phyloP scores from a whole-genome alignment of 2,888 invertebrate species.

The Megamerina dolium region DNA sequence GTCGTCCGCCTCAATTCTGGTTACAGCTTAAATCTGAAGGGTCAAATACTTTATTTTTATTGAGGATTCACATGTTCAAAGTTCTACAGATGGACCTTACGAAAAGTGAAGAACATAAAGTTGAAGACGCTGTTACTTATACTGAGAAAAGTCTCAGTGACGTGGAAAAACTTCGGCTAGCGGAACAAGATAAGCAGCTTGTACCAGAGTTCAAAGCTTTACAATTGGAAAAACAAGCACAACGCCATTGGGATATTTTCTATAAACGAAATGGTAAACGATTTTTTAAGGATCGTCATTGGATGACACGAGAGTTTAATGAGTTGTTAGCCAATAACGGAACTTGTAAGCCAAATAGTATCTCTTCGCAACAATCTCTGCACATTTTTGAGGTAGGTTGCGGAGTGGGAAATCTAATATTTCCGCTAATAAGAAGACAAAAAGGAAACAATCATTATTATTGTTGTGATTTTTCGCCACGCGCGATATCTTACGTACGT shows the following conservation, averaged over 20 bases:
- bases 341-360: background rate
- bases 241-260: slow-evolving; percentile 92
- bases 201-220: slow-evolving; percentile 69
- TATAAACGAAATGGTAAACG: slow-evolving; percentile 90
- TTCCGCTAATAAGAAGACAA: slow-evolving; percentile 79
- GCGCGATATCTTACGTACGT: slow-evolving; percentile 83
- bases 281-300: slow-evolving; percentile 93
- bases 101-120: slow-evolving; percentile 3
- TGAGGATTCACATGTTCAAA: no score
- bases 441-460: slow-evolving; percentile 55
- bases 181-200: slow-evolving; percentile 62
- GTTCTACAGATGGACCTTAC: slow-evolving; percentile 8
- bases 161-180: slow-evolving; percentile 59
- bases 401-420: slow-evolving; percentile 95
- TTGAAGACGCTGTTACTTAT: slow-evolving; percentile 12
- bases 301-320: slow-evolving; percentile 92
- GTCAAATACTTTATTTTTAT: no score
- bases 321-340: slow-evolving; percentile 57
- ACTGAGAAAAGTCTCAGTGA: slow-evolving; percentile 42
- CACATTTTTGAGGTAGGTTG: slow-evolving; percentile 71
- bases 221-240: slow-evolving; percentile 74
- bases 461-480: slow-evolving; percentile 89
- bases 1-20: no score
- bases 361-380: slow-evolving; percentile 13
- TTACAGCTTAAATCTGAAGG: no score